Percentiles rank a stretch among this genome's conserved stretches.
These are phyloP conservation scores for Oscheius sp. DNA, from an alignment of 2,888 invertebrate genomes.

Conservation along the genomic window DNA sequence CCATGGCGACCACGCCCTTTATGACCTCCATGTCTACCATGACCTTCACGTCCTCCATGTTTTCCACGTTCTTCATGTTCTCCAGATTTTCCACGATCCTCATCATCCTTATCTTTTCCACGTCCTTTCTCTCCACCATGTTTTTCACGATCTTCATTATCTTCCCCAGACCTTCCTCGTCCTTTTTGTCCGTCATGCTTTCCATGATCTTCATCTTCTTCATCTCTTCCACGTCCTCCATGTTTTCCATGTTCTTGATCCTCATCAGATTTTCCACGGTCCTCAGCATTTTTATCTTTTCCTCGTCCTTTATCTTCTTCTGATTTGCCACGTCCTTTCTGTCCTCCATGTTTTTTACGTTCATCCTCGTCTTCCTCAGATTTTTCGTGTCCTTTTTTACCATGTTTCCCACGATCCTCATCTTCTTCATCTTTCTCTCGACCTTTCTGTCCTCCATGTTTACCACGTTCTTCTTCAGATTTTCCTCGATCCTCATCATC, in stretches of 20 bases:
- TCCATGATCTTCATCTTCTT: background rate
- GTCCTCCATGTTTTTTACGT: too few relatives aligned
- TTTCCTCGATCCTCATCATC: background rate
- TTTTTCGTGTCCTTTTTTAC: slow-evolving; percentile 30
- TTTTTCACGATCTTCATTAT: too few relatives aligned
- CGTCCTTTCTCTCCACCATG: too few relatives aligned
- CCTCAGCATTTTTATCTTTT: too few relatives aligned
- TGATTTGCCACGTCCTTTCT: too few relatives aligned
- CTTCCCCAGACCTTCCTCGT: too few relatives aligned
- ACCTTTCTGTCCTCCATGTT: too few relatives aligned
- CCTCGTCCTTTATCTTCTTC: too few relatives aligned
- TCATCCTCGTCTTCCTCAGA: slow-evolving; percentile 44
- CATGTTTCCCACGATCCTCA: background rate
- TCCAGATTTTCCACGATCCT: background rate
- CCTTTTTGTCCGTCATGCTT: too few relatives aligned
- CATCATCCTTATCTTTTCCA: too few relatives aligned
- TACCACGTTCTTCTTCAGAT: background rate
- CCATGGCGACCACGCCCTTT: background rate
- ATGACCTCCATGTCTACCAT: background rate
- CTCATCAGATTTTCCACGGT: background rate
- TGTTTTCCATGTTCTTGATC: background rate
- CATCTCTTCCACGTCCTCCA: too few relatives aligned
- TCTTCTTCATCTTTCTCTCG: background rate
- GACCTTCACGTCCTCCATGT: too few relatives aligned
- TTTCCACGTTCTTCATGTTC: background rate